These are phyloP conservation scores for Cremastinae sp. DNA, from an alignment of 2,888 invertebrate species.

Conservation along the genomic window DNA sequence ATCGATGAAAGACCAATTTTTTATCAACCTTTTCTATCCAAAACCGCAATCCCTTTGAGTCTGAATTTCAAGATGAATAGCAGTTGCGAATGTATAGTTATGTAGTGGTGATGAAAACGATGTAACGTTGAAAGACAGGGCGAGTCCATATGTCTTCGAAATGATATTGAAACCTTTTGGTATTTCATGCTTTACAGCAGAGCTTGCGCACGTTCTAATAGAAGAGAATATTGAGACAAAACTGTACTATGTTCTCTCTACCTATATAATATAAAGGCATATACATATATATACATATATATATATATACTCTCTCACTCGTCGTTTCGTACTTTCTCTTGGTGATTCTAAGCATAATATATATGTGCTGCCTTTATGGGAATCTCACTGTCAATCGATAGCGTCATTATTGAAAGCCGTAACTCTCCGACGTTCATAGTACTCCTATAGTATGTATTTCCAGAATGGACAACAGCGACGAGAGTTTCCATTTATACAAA, in stretches of 20 bases:
- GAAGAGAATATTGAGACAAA: too few species aligned
- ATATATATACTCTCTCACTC: too few species aligned
- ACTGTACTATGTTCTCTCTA: neutral
- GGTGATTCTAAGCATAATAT: constrained; percentile 25
- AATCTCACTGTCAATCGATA: constrained; percentile 66
- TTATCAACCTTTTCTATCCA: too few species aligned
- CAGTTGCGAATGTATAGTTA: too few species aligned
- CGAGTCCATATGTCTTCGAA: neutral
- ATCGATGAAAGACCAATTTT: too few species aligned
- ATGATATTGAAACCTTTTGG: neutral
- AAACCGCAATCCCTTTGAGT: too few species aligned
- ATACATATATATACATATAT: neutral
- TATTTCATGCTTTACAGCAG: neutral
- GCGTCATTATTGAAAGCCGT: constrained; percentile 68
- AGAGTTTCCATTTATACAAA: constrained; percentile 12
- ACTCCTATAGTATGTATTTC: too few species aligned
- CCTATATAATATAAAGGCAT: neutral
- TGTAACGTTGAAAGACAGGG: neutral
- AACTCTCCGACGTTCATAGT: constrained; percentile 46
- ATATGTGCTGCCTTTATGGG: constrained; percentile 47
- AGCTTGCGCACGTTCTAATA: too few species aligned
- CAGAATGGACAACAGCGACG: constrained; percentile 6
- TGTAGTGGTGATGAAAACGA: too few species aligned
- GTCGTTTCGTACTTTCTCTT: constrained; percentile 10
- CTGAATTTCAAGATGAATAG: too few species aligned